A percentile compares a stretch with the other conserved stretches of the same genome.
phyloP scores from a whole-genome alignment of 2,797 vertebrate genomes.

The Harpagifer antarcticus region DNA sequence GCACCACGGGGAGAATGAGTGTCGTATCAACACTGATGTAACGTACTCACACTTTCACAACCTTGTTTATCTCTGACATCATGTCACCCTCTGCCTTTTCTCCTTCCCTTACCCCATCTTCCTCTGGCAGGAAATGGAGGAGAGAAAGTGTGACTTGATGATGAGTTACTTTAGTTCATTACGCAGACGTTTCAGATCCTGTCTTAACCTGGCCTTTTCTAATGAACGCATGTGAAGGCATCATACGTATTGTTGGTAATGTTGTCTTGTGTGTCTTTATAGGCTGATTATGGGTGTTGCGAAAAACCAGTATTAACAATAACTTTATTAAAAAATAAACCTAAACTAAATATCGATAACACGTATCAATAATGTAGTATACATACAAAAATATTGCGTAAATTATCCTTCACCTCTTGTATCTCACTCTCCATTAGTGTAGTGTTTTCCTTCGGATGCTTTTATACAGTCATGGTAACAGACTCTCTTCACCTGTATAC shows the following conservation, averaged over 20 bases:
- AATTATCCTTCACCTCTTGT: too few relatives aligned
- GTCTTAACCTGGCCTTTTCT: not conserved
- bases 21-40: constrained; percentile 1
- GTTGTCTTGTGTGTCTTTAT: not conserved
- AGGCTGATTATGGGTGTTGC: too few relatives aligned
- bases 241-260: not conserved
- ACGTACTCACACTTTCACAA: constrained; percentile 21
- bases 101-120: not conserved
- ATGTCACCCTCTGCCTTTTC: not conserved
- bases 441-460: too few relatives aligned
- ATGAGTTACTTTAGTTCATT: constrained; percentile 3
- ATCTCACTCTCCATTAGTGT: too few relatives aligned
- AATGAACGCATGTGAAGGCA: not conserved
- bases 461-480: too few relatives aligned
- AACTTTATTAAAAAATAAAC: too few relatives aligned
- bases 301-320: too few relatives aligned
- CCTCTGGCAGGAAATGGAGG: not conserved
- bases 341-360: too few relatives aligned
- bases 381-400: too few relatives aligned
- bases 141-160: constrained; percentile 1
- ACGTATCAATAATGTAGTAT: too few relatives aligned
- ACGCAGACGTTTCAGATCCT: not conserved
- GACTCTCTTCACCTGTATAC: too few relatives aligned
- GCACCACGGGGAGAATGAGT: not conserved
- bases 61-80: constrained; percentile 10